Evolutionary conservation across 2,113 vertebrate genomes (phyloP).

Genomic region (Willisornis vidua): DNA sequence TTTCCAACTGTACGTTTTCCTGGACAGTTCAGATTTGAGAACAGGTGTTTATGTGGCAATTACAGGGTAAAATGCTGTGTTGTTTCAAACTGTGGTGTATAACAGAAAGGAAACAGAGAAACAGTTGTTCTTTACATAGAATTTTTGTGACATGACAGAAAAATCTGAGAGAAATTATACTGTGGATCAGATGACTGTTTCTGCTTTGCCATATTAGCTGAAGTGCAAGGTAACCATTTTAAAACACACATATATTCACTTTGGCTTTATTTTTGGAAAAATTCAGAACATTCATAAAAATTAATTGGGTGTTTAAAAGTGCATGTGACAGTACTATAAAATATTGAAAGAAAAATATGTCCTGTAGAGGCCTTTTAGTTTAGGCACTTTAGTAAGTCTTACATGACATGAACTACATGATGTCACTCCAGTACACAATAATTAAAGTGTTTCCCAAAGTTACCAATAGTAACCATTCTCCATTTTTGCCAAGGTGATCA

Average conservation of each 20-base stretch:
- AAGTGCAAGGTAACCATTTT: not conserved
- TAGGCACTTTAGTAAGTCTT: not conserved
- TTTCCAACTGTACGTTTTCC: not conserved
- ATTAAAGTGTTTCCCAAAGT: not conserved
- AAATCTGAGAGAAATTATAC: not conserved
- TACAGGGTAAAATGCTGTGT: not conserved
- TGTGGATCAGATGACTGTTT: not conserved
- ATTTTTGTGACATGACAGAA: not conserved
- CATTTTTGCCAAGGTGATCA: not conserved
- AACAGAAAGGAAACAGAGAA: not conserved
- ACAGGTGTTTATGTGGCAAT: not conserved
- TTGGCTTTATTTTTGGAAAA: not conserved
- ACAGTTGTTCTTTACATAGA: not conserved
- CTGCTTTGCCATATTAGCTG: not conserved
- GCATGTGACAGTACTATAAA: not conserved
- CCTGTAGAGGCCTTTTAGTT: not conserved
- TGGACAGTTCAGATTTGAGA: not conserved
- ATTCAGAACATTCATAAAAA: not conserved
- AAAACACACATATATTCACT: not conserved
- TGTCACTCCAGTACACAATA: not conserved
- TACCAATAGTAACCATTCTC: not conserved
- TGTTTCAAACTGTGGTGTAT: not conserved
- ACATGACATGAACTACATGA: not conserved
- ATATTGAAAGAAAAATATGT: not conserved
- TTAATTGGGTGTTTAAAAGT: not conserved